phyloP scores from a whole-genome alignment of 2,113 vertebrate species.

The Periophthalmus modestus region DNA sequence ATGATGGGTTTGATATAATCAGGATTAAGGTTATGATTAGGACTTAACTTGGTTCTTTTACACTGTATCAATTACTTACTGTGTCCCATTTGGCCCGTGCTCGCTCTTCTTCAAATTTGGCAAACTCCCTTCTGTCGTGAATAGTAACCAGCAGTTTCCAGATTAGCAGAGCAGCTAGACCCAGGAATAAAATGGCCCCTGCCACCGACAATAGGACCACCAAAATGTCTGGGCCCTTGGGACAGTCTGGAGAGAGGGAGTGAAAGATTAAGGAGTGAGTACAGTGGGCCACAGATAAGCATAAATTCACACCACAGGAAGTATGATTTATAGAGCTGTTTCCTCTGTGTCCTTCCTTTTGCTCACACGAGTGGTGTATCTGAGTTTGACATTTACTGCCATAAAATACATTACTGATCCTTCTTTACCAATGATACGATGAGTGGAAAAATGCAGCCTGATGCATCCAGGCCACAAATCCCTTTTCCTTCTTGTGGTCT shows the following conservation, averaged over 20 bases:
- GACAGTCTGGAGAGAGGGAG: slow-evolving; percentile 81
- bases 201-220: slow-evolving; percentile 91
- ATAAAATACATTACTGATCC: neutral
- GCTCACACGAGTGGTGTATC: neutral
- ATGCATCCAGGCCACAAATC: slow-evolving; percentile 29
- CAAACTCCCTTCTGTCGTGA: slow-evolving; percentile 93
- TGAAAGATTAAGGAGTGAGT: slow-evolving; percentile 26
- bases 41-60: neutral
- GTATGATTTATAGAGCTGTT: slow-evolving; percentile 12
- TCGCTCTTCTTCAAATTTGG: slow-evolving; percentile 94
- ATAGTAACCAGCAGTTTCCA: slow-evolving; percentile 98
- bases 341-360: slow-evolving; percentile 8
- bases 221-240: slow-evolving; percentile 88
- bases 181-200: slow-evolving; percentile 89
- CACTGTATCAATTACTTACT: slow-evolving; percentile 73
- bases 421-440: slow-evolving; percentile 2
- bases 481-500: slow-evolving; percentile 37
- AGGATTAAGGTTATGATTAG: neutral
- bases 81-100: slow-evolving; percentile 94
- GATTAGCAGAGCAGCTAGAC: slow-evolving; percentile 87
- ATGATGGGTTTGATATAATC: neutral
- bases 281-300: slow-evolving; percentile 4
- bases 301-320: slow-evolving; percentile 13
- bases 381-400: neutral
- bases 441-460: slow-evolving; percentile 42